Conservation (phyloP, 1,140 invertebrate species). For the Zaprionus ornatus region DNA sequence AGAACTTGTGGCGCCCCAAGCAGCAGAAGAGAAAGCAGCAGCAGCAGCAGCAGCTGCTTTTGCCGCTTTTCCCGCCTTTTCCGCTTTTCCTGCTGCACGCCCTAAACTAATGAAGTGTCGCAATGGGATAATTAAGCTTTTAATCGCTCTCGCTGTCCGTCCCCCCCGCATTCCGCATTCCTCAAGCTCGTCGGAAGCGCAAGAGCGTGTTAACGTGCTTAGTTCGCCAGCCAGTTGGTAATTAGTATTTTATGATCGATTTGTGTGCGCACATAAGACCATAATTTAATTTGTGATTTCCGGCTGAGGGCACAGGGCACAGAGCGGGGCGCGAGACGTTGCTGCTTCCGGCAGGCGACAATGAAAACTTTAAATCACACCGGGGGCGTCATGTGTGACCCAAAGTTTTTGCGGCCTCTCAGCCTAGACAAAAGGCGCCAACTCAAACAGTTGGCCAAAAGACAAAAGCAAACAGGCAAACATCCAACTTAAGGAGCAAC, state of each 20-base stretch:
- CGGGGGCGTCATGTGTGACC: conserved; percentile 36
- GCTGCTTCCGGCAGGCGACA: conserved; percentile 13
- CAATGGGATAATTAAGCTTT: conserved; percentile 82
- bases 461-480: conserved; percentile 57
- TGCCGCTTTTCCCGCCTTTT: too few species aligned
- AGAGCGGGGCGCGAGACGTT: not conserved
- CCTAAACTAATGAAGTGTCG: conserved; percentile 80
- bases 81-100: conserved; percentile 32
- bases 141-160: conserved; percentile 63
- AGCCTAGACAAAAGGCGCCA: conserved; percentile 61
- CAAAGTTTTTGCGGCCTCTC: conserved; percentile 62
- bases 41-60: not conserved
- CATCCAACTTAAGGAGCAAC: conserved; percentile 47
- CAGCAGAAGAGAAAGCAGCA: conserved; percentile 12
- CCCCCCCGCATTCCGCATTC: not conserved
- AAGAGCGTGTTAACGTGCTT: conserved; percentile 60
- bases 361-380: conserved; percentile 54
- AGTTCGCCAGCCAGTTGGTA: conserved; percentile 52
- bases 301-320: conserved; percentile 7
- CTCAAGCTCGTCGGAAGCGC: conserved; percentile 5
- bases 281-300: conserved; percentile 74
- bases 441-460: conserved; percentile 74
- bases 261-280: conserved; percentile 69
- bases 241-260: conserved; percentile 82
- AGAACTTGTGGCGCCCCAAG: conserved; percentile 33